A percentile compares a stretch with the other conserved stretches of the same genome.
phyloP scores from a whole-genome alignment of 1,140 invertebrate species.

The Drosophila equinoxialis region DNA sequence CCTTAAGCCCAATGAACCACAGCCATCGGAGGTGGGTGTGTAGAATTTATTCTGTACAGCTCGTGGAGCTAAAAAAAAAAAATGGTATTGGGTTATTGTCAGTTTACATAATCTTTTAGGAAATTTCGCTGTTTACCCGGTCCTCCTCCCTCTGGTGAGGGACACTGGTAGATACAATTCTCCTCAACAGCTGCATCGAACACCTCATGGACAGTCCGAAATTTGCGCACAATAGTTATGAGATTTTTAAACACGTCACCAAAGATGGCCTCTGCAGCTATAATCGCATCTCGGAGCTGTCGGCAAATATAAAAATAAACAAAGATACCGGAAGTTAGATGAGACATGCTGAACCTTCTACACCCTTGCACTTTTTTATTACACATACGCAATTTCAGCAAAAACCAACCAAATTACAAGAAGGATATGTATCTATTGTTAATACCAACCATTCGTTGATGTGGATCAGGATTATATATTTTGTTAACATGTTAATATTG shows the following conservation, averaged over 20 bases:
- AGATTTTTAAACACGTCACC: constrained; percentile 90
- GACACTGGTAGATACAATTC: constrained; percentile 90
- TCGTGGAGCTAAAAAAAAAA: constrained; percentile 85
- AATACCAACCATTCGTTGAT: background rate
- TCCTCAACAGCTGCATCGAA: constrained; percentile 93
- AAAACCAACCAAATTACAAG: background rate
- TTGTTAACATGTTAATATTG: background rate
- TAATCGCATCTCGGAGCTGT: constrained; percentile 88
- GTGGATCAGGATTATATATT: background rate
- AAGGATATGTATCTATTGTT: background rate
- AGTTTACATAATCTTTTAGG: constrained; percentile 13
- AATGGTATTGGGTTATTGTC: constrained; percentile 31
- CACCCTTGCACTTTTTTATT: background rate
- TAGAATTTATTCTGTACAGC: constrained; percentile 89
- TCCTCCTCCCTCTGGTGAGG: constrained; percentile 84
- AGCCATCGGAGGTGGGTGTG: constrained; percentile 90
- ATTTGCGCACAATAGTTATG: constrained; percentile 89
- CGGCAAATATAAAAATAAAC: background rate
- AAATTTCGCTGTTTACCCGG: constrained; percentile 61
- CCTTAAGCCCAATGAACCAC: constrained; percentile 90
- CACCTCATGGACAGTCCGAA: constrained; percentile 90
- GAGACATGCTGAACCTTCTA: background rate
- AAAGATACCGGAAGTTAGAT: constrained; percentile 15
- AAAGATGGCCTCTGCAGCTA: constrained; percentile 90
- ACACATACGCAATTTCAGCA: background rate